Base-by-base conservation (phyloP, 1,140 invertebrate species). In the Aporrectodea caliginosa region DNA sequence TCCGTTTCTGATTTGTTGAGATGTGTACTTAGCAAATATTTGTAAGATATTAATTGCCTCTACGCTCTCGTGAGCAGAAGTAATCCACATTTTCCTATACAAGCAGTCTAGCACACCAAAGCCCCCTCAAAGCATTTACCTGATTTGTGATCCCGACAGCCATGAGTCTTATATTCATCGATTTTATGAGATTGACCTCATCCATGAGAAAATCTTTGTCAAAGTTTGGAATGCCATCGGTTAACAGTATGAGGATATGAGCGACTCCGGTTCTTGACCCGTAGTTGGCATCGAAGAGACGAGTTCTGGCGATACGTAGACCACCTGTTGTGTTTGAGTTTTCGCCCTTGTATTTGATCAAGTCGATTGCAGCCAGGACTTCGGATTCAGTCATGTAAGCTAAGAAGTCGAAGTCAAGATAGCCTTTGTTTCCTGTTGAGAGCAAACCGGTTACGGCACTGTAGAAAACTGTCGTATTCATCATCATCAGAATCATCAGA, bases 391-490 rank as follows among this genome's bases (percentile, higher is more conserved):
- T 14, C 27, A 12, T 2, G 27, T 27, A 72, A 27, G n/a, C 27
- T 12, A 72, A 14, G 70, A 72, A 72, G n/a, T 72, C 70, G 70
- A 29, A 32, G 27, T 29, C 31, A 2, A 72, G 70, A 14, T 72
- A 27, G 27, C n/a, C 70, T 72, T 29, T 72, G 70, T 72, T 72
- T 27, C n/a, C 70, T 72, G 70, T 72, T 72, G 27, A 6, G 27
- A 72, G 6, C 31, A 27, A 29, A 32, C n/a, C 70, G 27, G 31
- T n/a, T n/a, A n/a, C n/a, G n/a, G n/a, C n/a, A n/a, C n/a, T n/a
- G n/a, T n/a, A n/a, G n/a, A n/a, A n/a, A n/a, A n/a, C n/a, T n/a
- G n/a, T n/a, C n/a, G n/a, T n/a, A n/a, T n/a, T n/a, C n/a, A n/a
- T n/a, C n/a, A n/a, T n/a, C n/a, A n/a, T n/a, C n/a, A n/a, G n/a